phyloP scores from a whole-genome alignment of 2,797 vertebrate genomes.

The Peromyscus nudipes region DNA sequence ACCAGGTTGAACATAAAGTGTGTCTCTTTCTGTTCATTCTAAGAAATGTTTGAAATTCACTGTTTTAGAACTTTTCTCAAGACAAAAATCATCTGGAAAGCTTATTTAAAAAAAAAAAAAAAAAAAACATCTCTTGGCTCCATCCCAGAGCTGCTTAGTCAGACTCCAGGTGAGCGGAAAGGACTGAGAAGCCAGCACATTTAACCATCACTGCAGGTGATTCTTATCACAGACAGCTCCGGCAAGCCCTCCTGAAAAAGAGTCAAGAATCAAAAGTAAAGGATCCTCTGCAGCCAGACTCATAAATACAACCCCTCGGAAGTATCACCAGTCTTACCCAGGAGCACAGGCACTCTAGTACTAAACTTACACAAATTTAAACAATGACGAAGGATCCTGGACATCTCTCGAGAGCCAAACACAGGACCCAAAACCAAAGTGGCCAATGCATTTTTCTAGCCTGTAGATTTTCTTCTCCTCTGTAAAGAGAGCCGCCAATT shows the following conservation, averaged over 20 bases:
- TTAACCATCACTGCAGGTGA: background rate
- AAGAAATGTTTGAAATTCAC: background rate
- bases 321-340: background rate
- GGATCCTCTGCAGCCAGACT: background rate
- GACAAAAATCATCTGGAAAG: constrained; percentile 34
- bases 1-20: background rate
- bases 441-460: background rate
- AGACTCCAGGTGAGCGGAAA: background rate
- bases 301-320: background rate
- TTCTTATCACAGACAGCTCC: background rate
- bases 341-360: background rate
- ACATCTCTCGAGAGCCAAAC: background rate
- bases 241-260: background rate
- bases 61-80: constrained; percentile 11
- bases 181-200: background rate
- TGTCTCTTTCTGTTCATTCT: background rate
- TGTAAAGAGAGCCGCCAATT: background rate
- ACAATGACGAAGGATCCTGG: background rate
- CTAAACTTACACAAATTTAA: background rate
- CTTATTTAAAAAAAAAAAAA: background rate
- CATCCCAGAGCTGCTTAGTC: background rate
- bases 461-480: background rate
- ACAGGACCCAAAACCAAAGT: background rate
- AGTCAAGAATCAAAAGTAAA: background rate
- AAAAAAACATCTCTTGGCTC: background rate